Evolutionary conservation across 1,140 invertebrate genomes (phyloP), one percentile per base, ranked within the genome.

Genomic region (Drosophila bocqueti): DNA sequence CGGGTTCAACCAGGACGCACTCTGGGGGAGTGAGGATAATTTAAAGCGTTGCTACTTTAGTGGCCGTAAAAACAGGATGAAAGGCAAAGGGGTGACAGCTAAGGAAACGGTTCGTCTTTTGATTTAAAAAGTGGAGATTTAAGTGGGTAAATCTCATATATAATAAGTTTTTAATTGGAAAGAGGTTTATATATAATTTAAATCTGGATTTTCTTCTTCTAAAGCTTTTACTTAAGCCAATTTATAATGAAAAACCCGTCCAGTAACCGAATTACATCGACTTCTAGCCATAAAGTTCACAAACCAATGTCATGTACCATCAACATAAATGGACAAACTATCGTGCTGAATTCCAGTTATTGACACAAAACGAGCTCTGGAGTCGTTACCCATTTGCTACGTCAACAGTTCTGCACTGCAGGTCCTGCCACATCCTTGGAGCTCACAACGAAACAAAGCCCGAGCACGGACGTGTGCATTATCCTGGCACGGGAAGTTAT

Each of bases 341-440:
- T 46, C 38, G 21, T 58, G 67, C 47, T 21, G 38, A 34, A 31
- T 31, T 47, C 36, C 43, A 60, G 29, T 67, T 63, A 67, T 63
- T 47, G 64, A 40, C 24, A 46, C 64, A 38, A 49, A 74, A 73
- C 71, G 43, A 61, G 46, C 45, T 45, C 40, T 11, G 11, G 6
- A 72, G 54, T 73, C 71, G 46, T 74, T 61, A 42, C 13, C 69
- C 69, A 73, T 72, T 73, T 61, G 68, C 71, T 31, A 38, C 71
- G 67, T 73, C 71, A 73, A 61, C 71, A 61, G 55, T 52, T 31
- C 49, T 31, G 29, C 50, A 26, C 18, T 2, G 31, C 66, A 57
- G 66, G 40, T 71, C 49, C 31, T 38, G 31, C 26, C 47, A 38
- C 42, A 40, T 60, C 36, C 57, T 29, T 50, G 40, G 18, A 18